Percentiles rank a stretch among this genome's conserved stretches.
These are phyloP conservation scores for Characodon lateralis DNA, from an alignment of 2,797 vertebrate genomes.

Conservation along the genomic window DNA sequence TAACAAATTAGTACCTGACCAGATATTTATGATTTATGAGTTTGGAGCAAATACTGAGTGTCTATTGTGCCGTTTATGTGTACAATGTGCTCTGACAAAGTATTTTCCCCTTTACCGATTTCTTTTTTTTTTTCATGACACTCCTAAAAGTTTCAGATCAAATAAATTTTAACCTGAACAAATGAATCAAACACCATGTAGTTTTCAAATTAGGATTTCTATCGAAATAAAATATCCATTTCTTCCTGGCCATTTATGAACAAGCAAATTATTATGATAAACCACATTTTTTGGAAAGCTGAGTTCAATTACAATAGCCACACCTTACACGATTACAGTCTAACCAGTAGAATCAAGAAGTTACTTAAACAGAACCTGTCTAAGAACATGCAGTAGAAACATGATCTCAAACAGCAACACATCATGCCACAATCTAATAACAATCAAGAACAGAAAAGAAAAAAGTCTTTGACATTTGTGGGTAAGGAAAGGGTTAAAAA, in stretches of 20 bases:
- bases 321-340: background rate
- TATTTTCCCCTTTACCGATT: background rate
- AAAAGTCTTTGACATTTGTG: background rate
- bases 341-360: background rate
- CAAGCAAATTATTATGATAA: background rate
- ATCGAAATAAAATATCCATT: background rate
- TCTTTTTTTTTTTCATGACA: background rate
- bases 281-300: background rate
- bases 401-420: background rate
- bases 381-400: too few species aligned
- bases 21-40: slow-evolving; percentile 46
- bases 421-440: background rate
- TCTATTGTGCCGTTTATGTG: slow-evolving; percentile 9
- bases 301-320: background rate
- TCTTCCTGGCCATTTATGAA: background rate
- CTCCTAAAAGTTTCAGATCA: background rate
- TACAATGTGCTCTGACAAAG: slow-evolving; percentile 1
- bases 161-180: background rate
- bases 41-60: slow-evolving; percentile 10
- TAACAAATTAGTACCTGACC: slow-evolving; percentile 16
- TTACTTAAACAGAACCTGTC: background rate
- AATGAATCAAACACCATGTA: background rate
- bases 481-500: background rate
- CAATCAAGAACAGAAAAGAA: background rate
- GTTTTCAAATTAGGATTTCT: background rate